Base-by-base conservation (phyloP, 92 coral and sea anemone species). In the Desmophyllum pertusum region DNA sequence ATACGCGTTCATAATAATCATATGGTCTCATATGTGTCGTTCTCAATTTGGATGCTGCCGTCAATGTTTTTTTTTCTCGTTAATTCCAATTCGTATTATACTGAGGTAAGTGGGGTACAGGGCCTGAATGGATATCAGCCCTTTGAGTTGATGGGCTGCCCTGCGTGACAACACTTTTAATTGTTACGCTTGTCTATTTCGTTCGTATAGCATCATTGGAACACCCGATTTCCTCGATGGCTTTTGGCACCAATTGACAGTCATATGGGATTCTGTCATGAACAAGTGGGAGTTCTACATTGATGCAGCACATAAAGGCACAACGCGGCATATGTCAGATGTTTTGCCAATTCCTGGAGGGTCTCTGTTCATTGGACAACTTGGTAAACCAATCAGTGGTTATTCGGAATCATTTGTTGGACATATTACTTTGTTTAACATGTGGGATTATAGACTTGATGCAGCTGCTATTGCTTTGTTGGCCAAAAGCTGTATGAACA, bases 181-280 rank as follows among this genome's bases (percentile, higher is more conserved):
- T n/a, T n/a, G n/a, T n/a, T n/a, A n/a, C n/a, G n/a, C n/a, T n/a
- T n/a, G n/a, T n/a, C n/a, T n/a, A n/a, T n/a, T n/a, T n/a, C n/a
- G n/a, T n/a, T n/a, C n/a, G n/a, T n/a, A n/a, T n/a, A n/a, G n/a
- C n/a, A n/a, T n/a, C n/a, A n/a, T n/a, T n/a, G n/a, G n/a, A n/a
- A n/a, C n/a, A n/a, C n/a, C n/a, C n/a, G n/a, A n/a, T n/a, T n/a
- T 76, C 29, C 31, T 39, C 42, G 92, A 89, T 66, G 86, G 77
- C 19, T 84, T 31, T 36, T 89, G 92, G 92, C 92, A 79, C 61
- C 92, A 89, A 31, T 31, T 88, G 39, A 73, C 85, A 2, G 70
- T 78, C 38, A 43, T 33, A 33, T 78, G 88, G 88, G n/a, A 53
- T 31, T 21, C 21, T 21, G 38, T 4, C 7, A n/a, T n/a, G n/a